phyloP scores from a whole-genome alignment of 1,140 invertebrate species.

The Zaprionus gabonicus region DNA sequence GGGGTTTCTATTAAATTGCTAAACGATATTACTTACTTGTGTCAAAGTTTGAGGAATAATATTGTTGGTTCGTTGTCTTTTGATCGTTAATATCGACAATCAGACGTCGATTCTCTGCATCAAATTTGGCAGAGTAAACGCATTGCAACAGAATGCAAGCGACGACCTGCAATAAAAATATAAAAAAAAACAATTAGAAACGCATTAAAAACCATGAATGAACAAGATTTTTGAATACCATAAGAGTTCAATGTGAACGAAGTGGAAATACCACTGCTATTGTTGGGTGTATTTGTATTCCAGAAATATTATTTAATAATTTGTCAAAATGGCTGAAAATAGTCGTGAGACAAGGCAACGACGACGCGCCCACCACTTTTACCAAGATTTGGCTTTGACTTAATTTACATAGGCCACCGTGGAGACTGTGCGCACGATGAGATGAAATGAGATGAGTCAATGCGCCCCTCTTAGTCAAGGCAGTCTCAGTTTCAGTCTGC shows the following conservation, averaged over 20 bases:
- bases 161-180: slow-evolving; percentile 58
- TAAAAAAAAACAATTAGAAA: background rate
- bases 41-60: slow-evolving; percentile 89
- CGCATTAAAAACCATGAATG: slow-evolving; percentile 26
- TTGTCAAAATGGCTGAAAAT: background rate
- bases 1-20: slow-evolving; percentile 34
- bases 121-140: slow-evolving; percentile 78
- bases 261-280: background rate
- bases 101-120: slow-evolving; percentile 84
- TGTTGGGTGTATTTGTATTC: background rate
- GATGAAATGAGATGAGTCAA: slow-evolving; percentile 53
- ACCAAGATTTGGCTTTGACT: slow-evolving; percentile 24
- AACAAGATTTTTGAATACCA: background rate
- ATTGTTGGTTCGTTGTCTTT: slow-evolving; percentile 88
- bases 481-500: slow-evolving; percentile 22
- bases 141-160: slow-evolving; percentile 83
- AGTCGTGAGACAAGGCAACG: background rate
- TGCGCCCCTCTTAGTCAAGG: slow-evolving; percentile 32
- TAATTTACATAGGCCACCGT: slow-evolving; percentile 61
- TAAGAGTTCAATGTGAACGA: background rate
- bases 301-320: slow-evolving; percentile 8
- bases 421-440: background rate
- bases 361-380: slow-evolving; percentile 47
- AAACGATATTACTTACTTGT: slow-evolving; percentile 86
- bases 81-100: slow-evolving; percentile 88